Base-by-base conservation (phyloP, 1,140 invertebrate species). In the Helicorthomorpha holstii region DNA sequence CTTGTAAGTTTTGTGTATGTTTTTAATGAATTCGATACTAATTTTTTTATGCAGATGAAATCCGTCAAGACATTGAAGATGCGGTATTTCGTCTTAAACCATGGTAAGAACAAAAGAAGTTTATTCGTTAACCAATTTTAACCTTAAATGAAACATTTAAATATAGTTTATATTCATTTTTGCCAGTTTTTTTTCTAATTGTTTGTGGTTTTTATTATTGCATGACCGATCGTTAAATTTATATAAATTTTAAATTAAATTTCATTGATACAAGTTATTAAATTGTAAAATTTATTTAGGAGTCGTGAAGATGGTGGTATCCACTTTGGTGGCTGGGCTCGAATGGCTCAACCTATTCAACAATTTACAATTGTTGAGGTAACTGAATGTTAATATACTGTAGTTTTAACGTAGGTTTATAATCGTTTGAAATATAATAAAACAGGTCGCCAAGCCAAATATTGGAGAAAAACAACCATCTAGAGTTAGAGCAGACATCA, bases 41-140 rank as follows among this genome's bases (percentile, higher is more conserved):
- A 57, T 34, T 50, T 25, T 34, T 54, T 38, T 54, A 50, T 75
- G 72, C 27, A 89, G 85, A 97, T 77, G 93, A 98, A 75, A 97
- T 98, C 55, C 75, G 92, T 27, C 93, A 98, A 70, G 95, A 99
- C 62, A 89, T 99, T 51, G 94, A 98, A 73, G 92, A 98, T 72
- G 83, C 88, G 3, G 80, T 98, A 0, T 90, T 84, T 61, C 75
- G 93, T 59, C 73, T 98, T 60, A 85, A 90, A 61, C 95, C 95
- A 49, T 98, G 92, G 85, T 83, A 34, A 34, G 16, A 34, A 7
- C 75, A 70, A 67, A 61, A n/a, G 44, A 22, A 41, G 23, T 46
- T 56, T 46, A 50, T 53, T 53, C n/a, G n/a, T n/a, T n/a, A n/a
- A n/a, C n/a, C n/a, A n/a, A n/a, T n/a, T n/a, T n/a, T n/a, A n/a